Percentiles rank a stretch among this genome's conserved stretches.
phyloP scores from a whole-genome alignment of 2,113 vertebrate species.

The Oryzias curvinotus region DNA sequence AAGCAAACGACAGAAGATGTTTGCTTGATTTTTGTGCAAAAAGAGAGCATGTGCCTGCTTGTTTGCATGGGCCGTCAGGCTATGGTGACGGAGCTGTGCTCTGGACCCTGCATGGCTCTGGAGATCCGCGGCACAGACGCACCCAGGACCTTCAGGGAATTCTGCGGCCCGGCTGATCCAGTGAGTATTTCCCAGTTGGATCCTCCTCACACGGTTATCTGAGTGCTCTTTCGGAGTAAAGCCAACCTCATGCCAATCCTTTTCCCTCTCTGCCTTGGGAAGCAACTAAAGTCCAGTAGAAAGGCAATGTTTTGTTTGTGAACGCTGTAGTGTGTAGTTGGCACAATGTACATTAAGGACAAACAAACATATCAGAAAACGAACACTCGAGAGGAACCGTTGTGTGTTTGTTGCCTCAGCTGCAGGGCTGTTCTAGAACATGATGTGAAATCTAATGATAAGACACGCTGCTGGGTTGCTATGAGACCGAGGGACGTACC shows the following conservation, averaged over 20 bases:
- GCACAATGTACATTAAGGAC: too few relatives aligned
- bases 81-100: conserved; percentile 90
- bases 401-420: conserved; percentile 13
- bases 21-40: conserved; percentile 8
- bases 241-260: too few relatives aligned
- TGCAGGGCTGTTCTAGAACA: conserved; percentile 37
- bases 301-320: too few relatives aligned
- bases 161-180: conserved; percentile 92
- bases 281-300: too few relatives aligned
- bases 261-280: too few relatives aligned
- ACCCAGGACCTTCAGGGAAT: conserved; percentile 85
- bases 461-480: conserved; percentile 29
- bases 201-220: neutral
- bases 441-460: conserved; percentile 58
- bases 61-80: conserved; percentile 68
- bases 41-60: conserved; percentile 4
- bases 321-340: too few relatives aligned
- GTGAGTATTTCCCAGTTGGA: conserved; percentile 79
- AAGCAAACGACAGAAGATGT: neutral
- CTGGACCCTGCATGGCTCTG: conserved; percentile 89
- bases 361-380: too few relatives aligned
- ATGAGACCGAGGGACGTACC: conserved; percentile 28
- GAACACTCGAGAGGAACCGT: too few relatives aligned
- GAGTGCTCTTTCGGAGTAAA: too few relatives aligned
- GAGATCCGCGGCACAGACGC: conserved; percentile 82